phyloP scores from a whole-genome alignment of 2,888 invertebrate species.

The Chrysolina americana region DNA sequence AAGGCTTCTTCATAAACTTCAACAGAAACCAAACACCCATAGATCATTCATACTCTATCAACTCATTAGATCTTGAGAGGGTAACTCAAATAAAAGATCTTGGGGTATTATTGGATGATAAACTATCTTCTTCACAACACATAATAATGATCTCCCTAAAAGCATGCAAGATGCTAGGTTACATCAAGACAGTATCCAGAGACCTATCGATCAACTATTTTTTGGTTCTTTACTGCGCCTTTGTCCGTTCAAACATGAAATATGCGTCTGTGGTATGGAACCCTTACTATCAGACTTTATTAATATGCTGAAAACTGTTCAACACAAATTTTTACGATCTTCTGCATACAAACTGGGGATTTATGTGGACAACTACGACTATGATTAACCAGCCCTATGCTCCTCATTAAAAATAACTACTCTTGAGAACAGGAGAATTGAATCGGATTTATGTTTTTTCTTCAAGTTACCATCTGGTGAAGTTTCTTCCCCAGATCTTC shows the following conservation, averaged over 20 bases:
- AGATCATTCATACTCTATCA: no score
- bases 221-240: not conserved
- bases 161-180: no score
- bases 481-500: constrained; percentile 8
- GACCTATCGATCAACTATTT: no score
- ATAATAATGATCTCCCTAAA: no score
- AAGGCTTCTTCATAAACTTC: no score
- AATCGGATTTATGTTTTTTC: constrained; percentile 18
- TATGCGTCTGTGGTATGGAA: constrained; percentile 1
- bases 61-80: no score
- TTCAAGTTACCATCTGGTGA: constrained; percentile 5
- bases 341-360: constrained; percentile 13
- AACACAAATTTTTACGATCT: constrained; percentile 3
- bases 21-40: no score
- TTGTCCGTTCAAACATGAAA: constrained; percentile 6
- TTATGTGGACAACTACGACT: not conserved
- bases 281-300: constrained; percentile 1
- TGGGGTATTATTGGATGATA: no score
- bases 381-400: constrained; percentile 15
- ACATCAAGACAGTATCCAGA: no score
- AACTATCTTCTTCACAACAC: no score
- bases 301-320: constrained; percentile 5
- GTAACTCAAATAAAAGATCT: no score
- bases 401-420: not conserved
- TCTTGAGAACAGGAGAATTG: constrained; percentile 4